Conservation (phyloP, 2,113 vertebrate genomes). For the Etheostoma cragini region DNA sequence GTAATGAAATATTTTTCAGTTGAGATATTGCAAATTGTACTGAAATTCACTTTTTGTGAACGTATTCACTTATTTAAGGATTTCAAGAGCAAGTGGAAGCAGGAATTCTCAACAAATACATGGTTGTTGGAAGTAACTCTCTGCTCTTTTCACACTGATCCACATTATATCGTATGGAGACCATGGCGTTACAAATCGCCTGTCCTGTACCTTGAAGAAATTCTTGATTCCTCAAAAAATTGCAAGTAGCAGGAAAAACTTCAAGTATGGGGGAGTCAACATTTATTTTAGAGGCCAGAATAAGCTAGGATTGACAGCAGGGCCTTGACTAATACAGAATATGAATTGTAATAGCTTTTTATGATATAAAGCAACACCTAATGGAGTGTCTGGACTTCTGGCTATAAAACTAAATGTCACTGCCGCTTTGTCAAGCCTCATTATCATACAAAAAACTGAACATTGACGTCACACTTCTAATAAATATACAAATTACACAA, state of each 20-base stretch:
- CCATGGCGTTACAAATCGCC: not conserved
- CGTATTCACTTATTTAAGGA: not conserved
- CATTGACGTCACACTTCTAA: conserved; percentile 50
- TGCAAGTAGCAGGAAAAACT: conserved; percentile 28
- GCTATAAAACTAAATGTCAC: conserved; percentile 76
- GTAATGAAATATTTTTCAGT: not conserved
- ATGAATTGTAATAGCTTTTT: conserved; percentile 72
- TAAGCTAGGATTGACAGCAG: conserved; percentile 21
- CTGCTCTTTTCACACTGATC: not conserved
- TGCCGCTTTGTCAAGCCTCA: conserved; percentile 47
- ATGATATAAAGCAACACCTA: conserved; percentile 62
- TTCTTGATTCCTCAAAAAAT: conserved; percentile 26
- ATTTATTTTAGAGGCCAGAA: conserved; percentile 52
- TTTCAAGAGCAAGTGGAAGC: not conserved
- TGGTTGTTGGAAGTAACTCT: not conserved
- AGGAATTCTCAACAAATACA: not conserved
- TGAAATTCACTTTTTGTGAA: not conserved
- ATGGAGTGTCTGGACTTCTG: conserved; percentile 59
- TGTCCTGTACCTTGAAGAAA: not conserved
- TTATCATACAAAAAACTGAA: conserved; percentile 60
- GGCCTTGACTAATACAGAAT: conserved; percentile 49
- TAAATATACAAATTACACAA: conserved; percentile 73
- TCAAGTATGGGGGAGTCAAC: conserved; percentile 18
- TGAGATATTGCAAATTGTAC: not conserved
- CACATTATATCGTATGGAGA: not conserved